These are phyloP conservation scores for Delia radicum DNA, from an alignment of 1,140 invertebrate species.

Conservation along the genomic window DNA sequence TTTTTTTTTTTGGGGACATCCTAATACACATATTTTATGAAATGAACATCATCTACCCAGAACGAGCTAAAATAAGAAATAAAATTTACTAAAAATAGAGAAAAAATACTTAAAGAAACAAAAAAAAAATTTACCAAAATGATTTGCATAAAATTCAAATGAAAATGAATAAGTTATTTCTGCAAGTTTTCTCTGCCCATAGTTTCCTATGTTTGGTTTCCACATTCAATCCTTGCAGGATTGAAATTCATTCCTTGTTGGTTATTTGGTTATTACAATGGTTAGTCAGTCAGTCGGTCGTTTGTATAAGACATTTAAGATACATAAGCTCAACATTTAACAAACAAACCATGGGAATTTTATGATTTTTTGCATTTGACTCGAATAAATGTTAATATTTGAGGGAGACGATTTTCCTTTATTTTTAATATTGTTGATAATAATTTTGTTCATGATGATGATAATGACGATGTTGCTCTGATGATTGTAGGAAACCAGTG, in stretches of 20 bases:
- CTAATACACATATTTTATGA: no score
- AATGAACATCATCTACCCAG: not conserved
- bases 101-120: not conserved
- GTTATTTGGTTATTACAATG: not conserved
- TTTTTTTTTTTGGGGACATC: no score
- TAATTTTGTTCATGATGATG: not conserved
- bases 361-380: not conserved
- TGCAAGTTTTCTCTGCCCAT: not conserved
- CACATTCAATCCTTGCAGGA: not conserved
- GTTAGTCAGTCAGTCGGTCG: not conserved
- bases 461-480: not conserved
- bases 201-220: not conserved
- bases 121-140: not conserved
- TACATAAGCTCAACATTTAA: not conserved
- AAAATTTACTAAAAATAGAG: not conserved
- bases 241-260: not conserved
- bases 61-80: not conserved
- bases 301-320: not conserved
- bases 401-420: not conserved
- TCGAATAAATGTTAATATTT: no score
- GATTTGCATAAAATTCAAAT: constrained; percentile 5
- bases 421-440: not conserved
- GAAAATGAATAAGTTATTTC: not conserved
- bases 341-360: not conserved
- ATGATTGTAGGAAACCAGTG: not conserved